Percentiles rank a stretch among this genome's conserved stretches.
phyloP scores from a whole-genome alignment of 1,140 invertebrate genomes.

The Apis cerana region DNA sequence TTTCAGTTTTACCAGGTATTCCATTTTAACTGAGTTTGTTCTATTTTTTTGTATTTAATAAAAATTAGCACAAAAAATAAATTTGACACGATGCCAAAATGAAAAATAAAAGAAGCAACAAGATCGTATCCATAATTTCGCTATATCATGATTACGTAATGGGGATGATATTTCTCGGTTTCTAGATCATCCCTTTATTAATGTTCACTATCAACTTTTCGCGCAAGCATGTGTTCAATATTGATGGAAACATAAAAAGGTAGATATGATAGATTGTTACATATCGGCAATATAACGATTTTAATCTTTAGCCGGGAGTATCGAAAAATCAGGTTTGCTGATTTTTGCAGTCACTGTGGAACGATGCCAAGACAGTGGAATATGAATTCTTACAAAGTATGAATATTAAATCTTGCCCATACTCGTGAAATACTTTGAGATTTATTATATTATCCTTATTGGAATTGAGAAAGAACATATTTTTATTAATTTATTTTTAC shows the following conservation, averaged over 20 bases:
- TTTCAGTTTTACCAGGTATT: no score
- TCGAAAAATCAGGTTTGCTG: neutral
- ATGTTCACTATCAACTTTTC: neutral
- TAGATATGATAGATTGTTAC: neutral
- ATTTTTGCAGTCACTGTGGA: neutral
- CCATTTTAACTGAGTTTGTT: no score
- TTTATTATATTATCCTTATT: slow-evolving; percentile 1
- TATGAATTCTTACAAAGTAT: neutral
- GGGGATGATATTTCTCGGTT: neutral
- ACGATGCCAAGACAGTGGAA: neutral
- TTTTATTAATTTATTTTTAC: neutral
- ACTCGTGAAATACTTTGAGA: neutral
- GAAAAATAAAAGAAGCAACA: neutral
- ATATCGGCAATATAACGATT: slow-evolving; percentile 5
- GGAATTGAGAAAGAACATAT: neutral
- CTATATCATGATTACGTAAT: neutral
- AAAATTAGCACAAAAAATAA: neutral
- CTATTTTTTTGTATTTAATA: no score
- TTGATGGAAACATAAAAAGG: neutral
- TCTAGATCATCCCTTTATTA: neutral
- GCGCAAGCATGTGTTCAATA: neutral
- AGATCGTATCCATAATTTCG: neutral
- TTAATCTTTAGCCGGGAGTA: neutral
- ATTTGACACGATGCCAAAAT: neutral
- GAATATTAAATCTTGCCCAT: neutral